Evolutionary conservation across 2,797 vertebrate genomes (phyloP).

Genomic region (Schizopygopsis pylzovi): DNA sequence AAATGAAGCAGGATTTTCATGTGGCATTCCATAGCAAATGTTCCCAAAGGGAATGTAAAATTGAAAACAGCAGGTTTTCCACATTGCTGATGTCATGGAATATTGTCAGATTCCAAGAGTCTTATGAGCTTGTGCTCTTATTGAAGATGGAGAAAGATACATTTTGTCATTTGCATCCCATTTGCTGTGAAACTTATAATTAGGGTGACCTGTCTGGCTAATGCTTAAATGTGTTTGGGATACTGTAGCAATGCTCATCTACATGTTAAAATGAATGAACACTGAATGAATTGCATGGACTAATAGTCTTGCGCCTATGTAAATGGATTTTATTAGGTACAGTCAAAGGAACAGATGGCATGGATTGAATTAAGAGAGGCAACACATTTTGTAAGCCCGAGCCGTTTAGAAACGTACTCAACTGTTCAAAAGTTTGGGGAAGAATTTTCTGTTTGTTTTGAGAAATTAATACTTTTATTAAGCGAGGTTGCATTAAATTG

Average conservation of each 20-base stretch:
- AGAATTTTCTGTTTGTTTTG: background rate
- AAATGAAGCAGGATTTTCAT: slow-evolving; percentile 71
- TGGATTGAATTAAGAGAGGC: too few species aligned
- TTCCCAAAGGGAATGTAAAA: background rate
- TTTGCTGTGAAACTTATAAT: background rate
- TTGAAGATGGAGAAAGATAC: background rate
- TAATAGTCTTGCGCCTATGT: background rate
- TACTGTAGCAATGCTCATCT: background rate
- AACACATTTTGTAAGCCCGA: background rate
- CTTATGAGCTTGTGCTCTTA: background rate
- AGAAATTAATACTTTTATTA: too few species aligned
- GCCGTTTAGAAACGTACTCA: background rate
- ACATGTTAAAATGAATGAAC: background rate
- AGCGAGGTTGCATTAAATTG: background rate
- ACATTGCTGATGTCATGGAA: background rate
- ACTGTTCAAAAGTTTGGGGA: background rate
- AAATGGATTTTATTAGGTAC: too few species aligned
- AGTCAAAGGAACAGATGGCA: too few species aligned
- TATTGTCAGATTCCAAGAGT: slow-evolving; percentile 50
- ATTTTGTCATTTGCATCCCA: background rate
- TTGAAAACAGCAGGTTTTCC: slow-evolving; percentile 12
- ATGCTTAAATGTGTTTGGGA: background rate
- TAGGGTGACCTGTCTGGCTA: background rate
- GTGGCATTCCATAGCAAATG: slow-evolving; percentile 7
- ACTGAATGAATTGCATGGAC: background rate